Conservation (phyloP, 2,113 vertebrate genomes). For the Phalacrocorax aristotelis region DNA sequence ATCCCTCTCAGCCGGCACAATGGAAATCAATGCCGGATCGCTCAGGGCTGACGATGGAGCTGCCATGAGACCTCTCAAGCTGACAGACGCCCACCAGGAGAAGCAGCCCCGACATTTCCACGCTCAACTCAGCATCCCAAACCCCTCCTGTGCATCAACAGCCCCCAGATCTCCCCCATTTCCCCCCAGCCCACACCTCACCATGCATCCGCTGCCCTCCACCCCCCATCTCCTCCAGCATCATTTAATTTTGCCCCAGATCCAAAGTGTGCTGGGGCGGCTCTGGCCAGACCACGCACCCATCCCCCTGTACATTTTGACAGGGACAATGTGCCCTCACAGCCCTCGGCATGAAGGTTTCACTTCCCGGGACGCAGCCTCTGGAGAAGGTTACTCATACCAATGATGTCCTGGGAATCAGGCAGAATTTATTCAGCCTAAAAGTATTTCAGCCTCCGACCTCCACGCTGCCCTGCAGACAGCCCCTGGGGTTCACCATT, state of each 20-base stretch:
- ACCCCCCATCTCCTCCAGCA: neutral
- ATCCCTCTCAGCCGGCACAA: neutral
- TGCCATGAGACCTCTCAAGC: neutral
- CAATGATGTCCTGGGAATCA: neutral
- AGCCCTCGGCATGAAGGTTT: neutral
- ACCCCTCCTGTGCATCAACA: neutral
- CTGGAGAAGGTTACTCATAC: neutral
- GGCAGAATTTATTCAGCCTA: neutral
- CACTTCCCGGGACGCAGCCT: neutral
- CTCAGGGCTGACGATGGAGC: neutral
- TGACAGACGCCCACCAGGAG: neutral
- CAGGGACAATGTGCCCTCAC: neutral
- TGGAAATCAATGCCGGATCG: neutral
- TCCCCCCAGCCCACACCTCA: neutral
- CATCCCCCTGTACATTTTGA: neutral
- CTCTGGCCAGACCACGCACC: rapidly evolving
- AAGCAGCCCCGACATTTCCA: neutral
- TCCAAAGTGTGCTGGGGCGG: neutral
- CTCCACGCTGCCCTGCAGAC: neutral
- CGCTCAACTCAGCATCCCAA: rapidly evolving
- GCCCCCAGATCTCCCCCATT: neutral
- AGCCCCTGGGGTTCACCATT: neutral
- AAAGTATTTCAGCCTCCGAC: neutral
- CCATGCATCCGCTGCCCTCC: rapidly evolving
- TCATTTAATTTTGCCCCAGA: rapidly evolving